A percentile compares a stretch with the other conserved stretches of the same genome.
Conservation (phyloP, 2,113 vertebrate species). For the Odocoileus hemionus region DNA sequence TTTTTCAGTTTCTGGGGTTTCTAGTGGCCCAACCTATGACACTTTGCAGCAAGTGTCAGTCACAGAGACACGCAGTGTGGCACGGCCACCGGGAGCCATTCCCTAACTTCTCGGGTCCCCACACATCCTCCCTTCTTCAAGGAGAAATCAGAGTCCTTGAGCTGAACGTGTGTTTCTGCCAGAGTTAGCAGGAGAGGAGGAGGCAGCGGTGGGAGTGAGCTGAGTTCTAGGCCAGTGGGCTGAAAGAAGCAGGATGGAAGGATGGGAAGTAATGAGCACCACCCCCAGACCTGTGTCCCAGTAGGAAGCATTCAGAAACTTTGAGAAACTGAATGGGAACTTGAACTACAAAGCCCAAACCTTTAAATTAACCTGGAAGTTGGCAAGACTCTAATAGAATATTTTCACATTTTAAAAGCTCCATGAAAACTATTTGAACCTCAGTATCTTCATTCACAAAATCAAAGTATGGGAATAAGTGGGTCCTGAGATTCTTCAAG, state of each 20-base stretch:
- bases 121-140: not conserved
- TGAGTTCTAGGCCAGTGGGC: not conserved
- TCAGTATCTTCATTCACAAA: not conserved
- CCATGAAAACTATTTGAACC: not conserved
- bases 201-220: not conserved
- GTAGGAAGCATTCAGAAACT: not conserved
- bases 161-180: not conserved
- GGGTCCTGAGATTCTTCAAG: not conserved
- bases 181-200: not conserved
- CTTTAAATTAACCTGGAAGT: slow-evolving; percentile 30
- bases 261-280: not conserved
- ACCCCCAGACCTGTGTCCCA: not conserved
- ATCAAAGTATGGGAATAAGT: not conserved
- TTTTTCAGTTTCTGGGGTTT: not conserved
- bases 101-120: not conserved
- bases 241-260: not conserved
- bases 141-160: not conserved
- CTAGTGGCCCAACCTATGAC: not conserved
- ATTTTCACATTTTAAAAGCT: not conserved
- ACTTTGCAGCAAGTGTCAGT: not conserved
- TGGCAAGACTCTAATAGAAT: slow-evolving; percentile 9
- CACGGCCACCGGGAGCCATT: not conserved
- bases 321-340: not conserved
- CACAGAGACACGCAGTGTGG: not conserved
- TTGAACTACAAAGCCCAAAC: not conserved